Percentiles rank a stretch among this genome's conserved stretches.
Evolutionary conservation across 2,888 invertebrate genomes (phyloP).

Genomic region (Netelia virgata): DNA sequence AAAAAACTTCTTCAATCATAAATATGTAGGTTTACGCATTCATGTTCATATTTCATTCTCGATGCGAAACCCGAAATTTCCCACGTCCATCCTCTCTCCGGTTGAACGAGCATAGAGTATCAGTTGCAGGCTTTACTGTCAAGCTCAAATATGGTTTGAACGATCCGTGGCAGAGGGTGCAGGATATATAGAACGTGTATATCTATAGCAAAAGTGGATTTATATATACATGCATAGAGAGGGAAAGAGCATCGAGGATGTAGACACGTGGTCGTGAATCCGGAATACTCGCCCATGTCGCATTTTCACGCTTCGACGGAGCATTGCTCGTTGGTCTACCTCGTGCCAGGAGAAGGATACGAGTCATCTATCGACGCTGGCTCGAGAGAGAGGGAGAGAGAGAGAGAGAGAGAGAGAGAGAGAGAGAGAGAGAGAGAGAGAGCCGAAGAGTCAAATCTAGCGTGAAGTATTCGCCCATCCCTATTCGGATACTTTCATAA

Average conservation of each 20-base stretch:
- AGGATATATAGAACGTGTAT: background rate
- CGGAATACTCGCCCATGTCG: constrained; percentile 60
- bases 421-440: background rate
- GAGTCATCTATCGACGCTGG: constrained; percentile 28
- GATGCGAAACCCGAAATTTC: background rate
- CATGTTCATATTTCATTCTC: background rate
- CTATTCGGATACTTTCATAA: constrained; percentile 52
- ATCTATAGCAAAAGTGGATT: background rate
- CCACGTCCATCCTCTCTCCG: background rate
- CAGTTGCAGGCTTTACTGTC: constrained; percentile 17
- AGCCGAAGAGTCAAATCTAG: constrained; percentile 63
- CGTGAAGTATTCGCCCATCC: constrained; percentile 65
- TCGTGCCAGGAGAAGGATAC: constrained; percentile 1
- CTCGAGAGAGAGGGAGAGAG: background rate
- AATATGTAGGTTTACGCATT: background rate
- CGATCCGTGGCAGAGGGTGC: background rate
- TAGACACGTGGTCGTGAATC: constrained; percentile 51
- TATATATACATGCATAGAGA: background rate
- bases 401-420: background rate
- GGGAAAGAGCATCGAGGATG: constrained; percentile 18
- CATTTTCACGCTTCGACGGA: constrained; percentile 61
- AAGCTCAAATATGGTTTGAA: constrained; percentile 31
- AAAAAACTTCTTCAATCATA: no score
- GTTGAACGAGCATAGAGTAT: constrained; percentile 8
- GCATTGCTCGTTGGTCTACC: constrained; percentile 45